Conservation (phyloP, 2,113 vertebrate genomes). For the Passer montanus region DNA sequence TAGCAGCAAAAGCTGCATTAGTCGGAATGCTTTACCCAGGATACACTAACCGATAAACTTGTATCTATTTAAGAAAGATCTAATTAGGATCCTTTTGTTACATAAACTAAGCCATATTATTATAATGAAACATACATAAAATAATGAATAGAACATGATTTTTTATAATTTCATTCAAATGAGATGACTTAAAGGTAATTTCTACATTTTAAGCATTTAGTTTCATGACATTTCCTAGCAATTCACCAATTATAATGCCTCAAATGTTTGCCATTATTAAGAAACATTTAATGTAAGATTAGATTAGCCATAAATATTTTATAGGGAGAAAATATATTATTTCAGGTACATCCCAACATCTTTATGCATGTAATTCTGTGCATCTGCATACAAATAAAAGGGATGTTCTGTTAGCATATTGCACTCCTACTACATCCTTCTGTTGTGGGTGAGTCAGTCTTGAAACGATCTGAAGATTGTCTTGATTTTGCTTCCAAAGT, state of each 20-base stretch:
- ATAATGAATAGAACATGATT: slow-evolving; percentile 9
- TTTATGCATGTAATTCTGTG: slow-evolving; percentile 5
- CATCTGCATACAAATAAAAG: slow-evolving; percentile 30
- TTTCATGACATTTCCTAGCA: slow-evolving; percentile 14
- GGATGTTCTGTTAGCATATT: background rate
- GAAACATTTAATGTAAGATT: slow-evolving; percentile 19
- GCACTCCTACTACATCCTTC: background rate
- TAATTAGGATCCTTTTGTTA: slow-evolving; percentile 57
- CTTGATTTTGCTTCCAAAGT: background rate
- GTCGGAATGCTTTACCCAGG: slow-evolving; percentile 25
- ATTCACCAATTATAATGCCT: slow-evolving; percentile 14
- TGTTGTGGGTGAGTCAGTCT: background rate
- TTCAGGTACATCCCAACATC: background rate
- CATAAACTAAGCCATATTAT: slow-evolving; percentile 14
- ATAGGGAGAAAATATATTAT: background rate
- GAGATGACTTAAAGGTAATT: slow-evolving; percentile 46
- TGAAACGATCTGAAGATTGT: background rate
- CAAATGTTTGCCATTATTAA: slow-evolving; percentile 35
- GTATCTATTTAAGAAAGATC: slow-evolving; percentile 37
- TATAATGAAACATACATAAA: slow-evolving; percentile 17
- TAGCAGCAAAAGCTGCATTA: slow-evolving; percentile 31
- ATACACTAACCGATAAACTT: slow-evolving; percentile 44
- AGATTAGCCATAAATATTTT: slow-evolving; percentile 50
- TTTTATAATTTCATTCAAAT: slow-evolving; percentile 46
- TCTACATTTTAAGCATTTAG: slow-evolving; percentile 29